A percentile compares a stretch with the other conserved stretches of the same genome.
Evolutionary conservation across 2,797 vertebrate genomes (phyloP).

Genomic region (Crocidura indochinensis): DNA sequence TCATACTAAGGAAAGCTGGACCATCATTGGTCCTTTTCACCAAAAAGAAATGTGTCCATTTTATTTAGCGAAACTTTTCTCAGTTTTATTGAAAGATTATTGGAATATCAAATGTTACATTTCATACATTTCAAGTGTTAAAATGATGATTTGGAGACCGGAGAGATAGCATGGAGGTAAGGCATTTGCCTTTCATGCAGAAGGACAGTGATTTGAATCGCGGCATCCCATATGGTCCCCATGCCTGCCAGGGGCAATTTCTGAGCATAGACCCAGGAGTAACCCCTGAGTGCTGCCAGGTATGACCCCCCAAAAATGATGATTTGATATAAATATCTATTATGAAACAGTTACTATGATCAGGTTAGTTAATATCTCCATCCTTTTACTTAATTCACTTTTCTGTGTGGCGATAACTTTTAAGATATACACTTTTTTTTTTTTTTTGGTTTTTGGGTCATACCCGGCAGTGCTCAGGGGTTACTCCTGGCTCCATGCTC

Average conservation of each 20-base stretch:
- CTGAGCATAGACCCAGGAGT: too few species aligned
- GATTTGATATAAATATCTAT: neutral
- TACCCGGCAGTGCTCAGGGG: too few species aligned
- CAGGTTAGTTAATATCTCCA: neutral
- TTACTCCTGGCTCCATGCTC: too few species aligned
- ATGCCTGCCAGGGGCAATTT: too few species aligned
- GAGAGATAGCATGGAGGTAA: too few species aligned
- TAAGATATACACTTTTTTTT: too few species aligned
- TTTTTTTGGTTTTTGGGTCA: too few species aligned
- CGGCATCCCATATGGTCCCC: too few species aligned
- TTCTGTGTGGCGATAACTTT: neutral
- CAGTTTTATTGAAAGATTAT: neutral
- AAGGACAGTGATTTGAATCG: too few species aligned
- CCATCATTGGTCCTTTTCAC: neutral
- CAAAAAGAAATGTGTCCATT: neutral
- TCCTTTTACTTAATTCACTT: neutral
- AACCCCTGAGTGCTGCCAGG: too few species aligned
- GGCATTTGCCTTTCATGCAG: too few species aligned
- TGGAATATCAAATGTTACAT: neutral
- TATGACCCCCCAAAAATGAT: too few species aligned
- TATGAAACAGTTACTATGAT: neutral
- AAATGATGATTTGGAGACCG: neutral
- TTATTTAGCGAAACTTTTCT: neutral
- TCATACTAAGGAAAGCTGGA: slow-evolving; percentile 16
- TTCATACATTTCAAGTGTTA: neutral